These are phyloP conservation scores for Nyctibius bracteatus DNA, from an alignment of 2,113 vertebrate genomes.

Conservation along the genomic window DNA sequence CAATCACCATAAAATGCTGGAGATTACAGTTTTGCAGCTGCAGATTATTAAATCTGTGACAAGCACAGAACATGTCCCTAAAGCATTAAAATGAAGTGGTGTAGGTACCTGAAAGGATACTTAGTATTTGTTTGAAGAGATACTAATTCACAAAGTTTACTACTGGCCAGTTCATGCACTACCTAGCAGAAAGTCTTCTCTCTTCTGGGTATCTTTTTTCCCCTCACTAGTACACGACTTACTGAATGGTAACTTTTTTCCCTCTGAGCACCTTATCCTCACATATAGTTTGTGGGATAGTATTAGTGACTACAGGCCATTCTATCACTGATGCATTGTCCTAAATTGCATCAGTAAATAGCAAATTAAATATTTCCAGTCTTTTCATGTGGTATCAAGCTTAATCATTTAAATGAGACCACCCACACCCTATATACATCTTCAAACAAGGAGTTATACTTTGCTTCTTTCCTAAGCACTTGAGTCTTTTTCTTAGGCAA, in stretches of 20 bases:
- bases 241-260: neutral
- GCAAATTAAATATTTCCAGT: neutral
- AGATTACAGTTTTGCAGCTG: neutral
- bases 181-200: neutral
- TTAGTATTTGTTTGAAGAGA: neutral
- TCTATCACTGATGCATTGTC: neutral
- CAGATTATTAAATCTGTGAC: neutral
- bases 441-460: neutral
- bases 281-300: neutral
- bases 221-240: neutral
- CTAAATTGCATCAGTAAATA: neutral
- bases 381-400: neutral
- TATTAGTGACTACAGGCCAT: neutral
- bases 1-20: neutral
- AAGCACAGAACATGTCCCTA: neutral
- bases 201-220: neutral
- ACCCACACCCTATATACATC: neutral
- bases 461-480: neutral
- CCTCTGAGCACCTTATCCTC: neutral
- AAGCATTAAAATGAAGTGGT: neutral
- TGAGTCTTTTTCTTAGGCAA: neutral
- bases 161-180: neutral
- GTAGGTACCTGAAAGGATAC: neutral
- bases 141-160: neutral
- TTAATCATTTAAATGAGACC: neutral